A percentile compares a stretch with the other conserved stretches of the same genome.
Evolutionary conservation across 1,140 invertebrate genomes (phyloP).

Genomic region (Drosophila willistoni): DNA sequence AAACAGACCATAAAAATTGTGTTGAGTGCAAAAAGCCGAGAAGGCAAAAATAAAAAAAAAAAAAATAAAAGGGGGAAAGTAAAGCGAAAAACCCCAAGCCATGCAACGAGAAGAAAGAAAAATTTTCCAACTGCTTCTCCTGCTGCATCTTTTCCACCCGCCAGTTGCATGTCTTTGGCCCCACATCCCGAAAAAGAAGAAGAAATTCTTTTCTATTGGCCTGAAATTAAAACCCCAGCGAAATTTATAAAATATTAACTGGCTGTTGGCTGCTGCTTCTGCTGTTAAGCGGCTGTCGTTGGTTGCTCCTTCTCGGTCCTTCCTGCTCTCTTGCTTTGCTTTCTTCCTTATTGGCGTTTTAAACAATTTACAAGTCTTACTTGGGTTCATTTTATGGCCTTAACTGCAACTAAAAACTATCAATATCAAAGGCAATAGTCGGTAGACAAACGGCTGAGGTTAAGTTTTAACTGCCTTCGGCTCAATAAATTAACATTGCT

Average conservation of each 20-base stretch:
- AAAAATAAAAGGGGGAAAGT: slow-evolving; percentile 45
- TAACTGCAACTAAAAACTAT: slow-evolving; percentile 44
- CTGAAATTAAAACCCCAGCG: slow-evolving; percentile 72
- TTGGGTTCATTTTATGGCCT: slow-evolving; percentile 51
- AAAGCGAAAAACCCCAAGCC: slow-evolving; percentile 30
- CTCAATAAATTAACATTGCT: slow-evolving; percentile 65
- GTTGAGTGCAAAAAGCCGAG: slow-evolving; percentile 72
- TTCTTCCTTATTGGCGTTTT: slow-evolving; percentile 52
- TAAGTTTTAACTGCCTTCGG: slow-evolving; percentile 66
- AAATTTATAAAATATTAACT: slow-evolving; percentile 81
- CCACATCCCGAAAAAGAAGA: neutral
- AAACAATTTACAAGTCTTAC: slow-evolving; percentile 60
- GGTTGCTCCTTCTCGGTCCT: slow-evolving; percentile 5
- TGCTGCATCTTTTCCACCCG: neutral
- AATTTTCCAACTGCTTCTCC: neutral
- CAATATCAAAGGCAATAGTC: slow-evolving; percentile 43
- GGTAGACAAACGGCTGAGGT: slow-evolving; percentile 62
- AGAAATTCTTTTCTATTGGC: slow-evolving; percentile 69
- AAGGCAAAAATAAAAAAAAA: slow-evolving; percentile 64
- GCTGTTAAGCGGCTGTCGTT: slow-evolving; percentile 29
- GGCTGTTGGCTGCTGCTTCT: slow-evolving; percentile 39
- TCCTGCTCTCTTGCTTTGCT: slow-evolving; percentile 12
- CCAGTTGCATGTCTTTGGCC: slow-evolving; percentile 40
- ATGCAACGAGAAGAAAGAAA: slow-evolving; percentile 22
- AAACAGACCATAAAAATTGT: slow-evolving; percentile 80